Evolutionary conservation across 2,113 vertebrate genomes (phyloP).

Genomic region (Melanostigma gelatinosum): DNA sequence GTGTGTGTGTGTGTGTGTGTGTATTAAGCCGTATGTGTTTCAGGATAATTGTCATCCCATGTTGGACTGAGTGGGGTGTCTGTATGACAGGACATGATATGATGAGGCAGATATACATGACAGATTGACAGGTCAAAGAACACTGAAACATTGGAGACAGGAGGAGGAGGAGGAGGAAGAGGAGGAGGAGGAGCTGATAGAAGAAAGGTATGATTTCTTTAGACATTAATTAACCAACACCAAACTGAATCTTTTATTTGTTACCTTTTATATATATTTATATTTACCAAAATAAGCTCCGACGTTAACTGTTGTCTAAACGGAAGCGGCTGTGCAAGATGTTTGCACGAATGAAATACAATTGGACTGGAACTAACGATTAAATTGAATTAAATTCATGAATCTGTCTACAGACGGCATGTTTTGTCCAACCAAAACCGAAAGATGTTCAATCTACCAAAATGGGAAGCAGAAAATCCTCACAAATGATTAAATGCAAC

Average conservation of each 20-base stretch:
- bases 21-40: constrained; percentile 51
- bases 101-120: constrained; percentile 40
- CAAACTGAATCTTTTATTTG: background rate
- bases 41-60: constrained; percentile 64
- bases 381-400: too few species aligned
- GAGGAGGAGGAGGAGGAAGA: constrained; percentile 9
- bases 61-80: constrained; percentile 22
- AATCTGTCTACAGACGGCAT: background rate
- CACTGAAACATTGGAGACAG: constrained; percentile 38
- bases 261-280: background rate
- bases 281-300: background rate
- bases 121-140: constrained; percentile 54
- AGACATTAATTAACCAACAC: constrained; percentile 3
- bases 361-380: background rate
- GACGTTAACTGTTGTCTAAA: background rate
- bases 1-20: constrained; percentile 52
- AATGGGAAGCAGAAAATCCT: background rate
- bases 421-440: background rate
- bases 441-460: background rate
- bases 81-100: constrained; percentile 57
- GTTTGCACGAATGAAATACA: background rate
- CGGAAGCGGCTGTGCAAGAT: background rate
- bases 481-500: background rate
- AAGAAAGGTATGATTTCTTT: background rate
- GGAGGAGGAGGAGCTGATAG: background rate